Conservation (phyloP, 1,140 invertebrate genomes). For the Brachionus angularis region DNA sequence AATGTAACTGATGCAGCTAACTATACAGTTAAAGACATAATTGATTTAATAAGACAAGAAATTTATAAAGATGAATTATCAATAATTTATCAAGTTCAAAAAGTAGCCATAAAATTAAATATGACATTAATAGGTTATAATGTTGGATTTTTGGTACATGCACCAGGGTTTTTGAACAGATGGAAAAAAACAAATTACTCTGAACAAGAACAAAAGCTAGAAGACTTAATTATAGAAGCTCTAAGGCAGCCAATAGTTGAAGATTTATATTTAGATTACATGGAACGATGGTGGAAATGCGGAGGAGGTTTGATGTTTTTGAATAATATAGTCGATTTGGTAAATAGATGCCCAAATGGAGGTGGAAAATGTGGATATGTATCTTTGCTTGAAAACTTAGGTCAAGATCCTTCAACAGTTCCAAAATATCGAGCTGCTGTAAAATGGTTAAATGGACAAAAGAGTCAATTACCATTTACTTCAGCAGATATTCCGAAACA, state of each 20-base stretch:
- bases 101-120: not conserved
- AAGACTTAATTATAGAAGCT: slow-evolving; percentile 25
- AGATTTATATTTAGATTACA: slow-evolving; percentile 7
- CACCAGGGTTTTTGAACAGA: not conserved
- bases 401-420: slow-evolving; percentile 47
- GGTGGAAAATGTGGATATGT: slow-evolving; percentile 48
- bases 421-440: slow-evolving; percentile 48
- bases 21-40: not conserved
- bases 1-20: not conserved
- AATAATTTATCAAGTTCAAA: not conserved
- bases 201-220: not conserved
- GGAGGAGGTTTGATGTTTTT: slow-evolving; percentile 13
- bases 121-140: slow-evolving; percentile 2
- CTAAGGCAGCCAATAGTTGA: slow-evolving; percentile 1
- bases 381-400: slow-evolving; percentile 49
- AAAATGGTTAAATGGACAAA: slow-evolving; percentile 41
- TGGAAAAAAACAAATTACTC: slow-evolving; percentile 5
- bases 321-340: not conserved
- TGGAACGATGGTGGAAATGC: slow-evolving; percentile 28
- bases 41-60: not conserved
- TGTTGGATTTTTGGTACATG: slow-evolving; percentile 31
- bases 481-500: slow-evolving; percentile 17
- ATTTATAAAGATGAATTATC: not conserved
- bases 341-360: not conserved
- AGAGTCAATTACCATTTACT: slow-evolving; percentile 11